These are phyloP conservation scores for Champsocephalus gunnari DNA, from an alignment of 2,797 vertebrate species.

Conservation along the genomic window DNA sequence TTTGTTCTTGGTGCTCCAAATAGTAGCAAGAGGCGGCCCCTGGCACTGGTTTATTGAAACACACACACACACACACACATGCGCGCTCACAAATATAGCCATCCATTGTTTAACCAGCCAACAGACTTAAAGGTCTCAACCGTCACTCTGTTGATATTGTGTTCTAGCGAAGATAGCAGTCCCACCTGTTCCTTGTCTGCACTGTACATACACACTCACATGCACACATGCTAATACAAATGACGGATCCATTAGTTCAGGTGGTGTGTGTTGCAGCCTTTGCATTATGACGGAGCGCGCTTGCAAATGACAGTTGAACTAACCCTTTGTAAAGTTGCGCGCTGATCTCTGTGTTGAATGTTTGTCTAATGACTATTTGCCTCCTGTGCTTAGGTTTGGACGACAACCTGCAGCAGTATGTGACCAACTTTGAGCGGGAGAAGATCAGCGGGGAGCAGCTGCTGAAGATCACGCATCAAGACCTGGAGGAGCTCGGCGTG, in stretches of 20 bases:
- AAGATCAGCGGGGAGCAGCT: slow-evolving; percentile 97
- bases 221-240: slow-evolving; percentile 15
- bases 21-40: slow-evolving; percentile 24
- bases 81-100: slow-evolving; percentile 54
- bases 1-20: slow-evolving; percentile 47
- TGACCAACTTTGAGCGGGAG: slow-evolving; percentile 94
- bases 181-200: slow-evolving; percentile 80
- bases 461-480: slow-evolving; percentile 96
- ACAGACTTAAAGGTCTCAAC: slow-evolving; percentile 66
- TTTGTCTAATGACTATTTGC: slow-evolving; percentile 8
- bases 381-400: slow-evolving; percentile 86
- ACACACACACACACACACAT: slow-evolving; percentile 21
- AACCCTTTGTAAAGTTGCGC: background rate
- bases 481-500: slow-evolving; percentile 95
- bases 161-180: slow-evolving; percentile 69
- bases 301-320: slow-evolving; percentile 14
- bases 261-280: background rate
- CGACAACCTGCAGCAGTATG: slow-evolving; percentile 95
- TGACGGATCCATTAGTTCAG: background rate
- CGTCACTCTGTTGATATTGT: slow-evolving; percentile 66
- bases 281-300: background rate
- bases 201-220: slow-evolving; percentile 9
- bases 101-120: slow-evolving; percentile 76
- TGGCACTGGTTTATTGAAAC: slow-evolving; percentile 39
- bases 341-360: background rate